phyloP scores from a whole-genome alignment of 2,888 invertebrate species.

The Cosmia pyralina region DNA sequence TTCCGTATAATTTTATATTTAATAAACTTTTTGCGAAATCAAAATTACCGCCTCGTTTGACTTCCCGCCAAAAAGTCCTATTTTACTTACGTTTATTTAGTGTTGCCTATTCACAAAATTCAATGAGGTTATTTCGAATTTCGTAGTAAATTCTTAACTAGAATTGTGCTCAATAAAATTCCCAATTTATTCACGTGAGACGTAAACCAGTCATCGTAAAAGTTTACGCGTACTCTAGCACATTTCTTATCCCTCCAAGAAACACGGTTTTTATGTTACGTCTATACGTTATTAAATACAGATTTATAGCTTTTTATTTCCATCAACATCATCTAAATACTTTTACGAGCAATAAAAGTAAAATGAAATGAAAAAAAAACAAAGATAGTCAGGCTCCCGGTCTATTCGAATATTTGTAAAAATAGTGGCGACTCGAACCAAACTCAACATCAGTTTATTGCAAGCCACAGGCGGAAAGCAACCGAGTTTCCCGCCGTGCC shows the following conservation, averaged over 20 bases:
- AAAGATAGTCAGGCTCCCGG: constrained; percentile 62
- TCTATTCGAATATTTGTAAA: constrained; percentile 73
- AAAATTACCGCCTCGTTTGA: no score
- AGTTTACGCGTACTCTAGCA: constrained; percentile 41
- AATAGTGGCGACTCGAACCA: constrained; percentile 74
- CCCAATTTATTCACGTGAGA: constrained; percentile 49
- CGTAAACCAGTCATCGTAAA: constrained; percentile 48
- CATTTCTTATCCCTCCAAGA: constrained; percentile 44
- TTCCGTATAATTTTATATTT: no score
- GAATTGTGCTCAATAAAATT: constrained; percentile 35
- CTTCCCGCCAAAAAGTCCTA: no score
- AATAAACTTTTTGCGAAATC: no score
- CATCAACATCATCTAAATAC: constrained; percentile 51
- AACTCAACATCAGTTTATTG: constrained; percentile 74
- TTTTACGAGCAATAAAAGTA: constrained; percentile 57
- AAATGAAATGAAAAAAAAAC: constrained; percentile 46
- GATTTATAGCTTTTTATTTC: constrained; percentile 52
- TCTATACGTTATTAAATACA: constrained; percentile 46
- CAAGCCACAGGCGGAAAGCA: constrained; percentile 72
- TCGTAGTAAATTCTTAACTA: constrained; percentile 41
- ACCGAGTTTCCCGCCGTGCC: constrained; percentile 64
- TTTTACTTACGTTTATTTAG: no score
- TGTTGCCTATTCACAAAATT: constrained; percentile 24
- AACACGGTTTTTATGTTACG: constrained; percentile 44
- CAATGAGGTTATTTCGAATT: constrained; percentile 29